These are phyloP conservation scores for Limnephilus lunatus DNA, from an alignment of 2,888 invertebrate species.

Conservation along the genomic window DNA sequence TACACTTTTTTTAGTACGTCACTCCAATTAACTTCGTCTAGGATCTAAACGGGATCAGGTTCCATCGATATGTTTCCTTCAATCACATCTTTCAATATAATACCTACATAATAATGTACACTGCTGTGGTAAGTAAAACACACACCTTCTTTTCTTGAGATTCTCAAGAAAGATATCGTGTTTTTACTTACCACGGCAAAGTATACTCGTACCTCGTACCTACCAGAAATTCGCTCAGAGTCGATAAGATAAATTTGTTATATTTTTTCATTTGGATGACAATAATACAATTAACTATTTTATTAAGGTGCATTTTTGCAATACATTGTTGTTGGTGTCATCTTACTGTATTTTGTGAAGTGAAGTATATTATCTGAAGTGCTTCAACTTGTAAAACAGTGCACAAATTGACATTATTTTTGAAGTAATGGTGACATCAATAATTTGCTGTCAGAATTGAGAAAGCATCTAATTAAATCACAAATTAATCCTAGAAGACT, in stretches of 20 bases:
- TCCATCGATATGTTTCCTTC: not conserved
- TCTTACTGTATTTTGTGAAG: not conserved
- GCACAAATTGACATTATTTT: slow-evolving; percentile 8
- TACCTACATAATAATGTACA: not conserved
- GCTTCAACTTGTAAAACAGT: slow-evolving; percentile 1
- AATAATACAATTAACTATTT: not conserved
- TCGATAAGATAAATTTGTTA: not conserved
- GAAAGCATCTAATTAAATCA: not conserved
- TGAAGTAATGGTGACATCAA: not conserved
- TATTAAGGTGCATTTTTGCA: not conserved
- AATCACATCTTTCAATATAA: not conserved
- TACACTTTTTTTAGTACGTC: not conserved
- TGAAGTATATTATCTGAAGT: not conserved
- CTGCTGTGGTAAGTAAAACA: too few species aligned
- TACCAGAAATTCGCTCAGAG: not conserved
- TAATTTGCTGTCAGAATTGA: not conserved
- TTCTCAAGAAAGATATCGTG: too few species aligned
- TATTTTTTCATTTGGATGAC: not conserved
- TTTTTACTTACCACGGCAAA: too few species aligned
- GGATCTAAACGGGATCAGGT: not conserved
- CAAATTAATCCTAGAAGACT: not conserved
- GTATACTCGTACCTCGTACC: not conserved
- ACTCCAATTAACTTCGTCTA: not conserved
- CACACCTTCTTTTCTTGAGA: too few species aligned
- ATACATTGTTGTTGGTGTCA: not conserved